Conservation (phyloP, 2,888 invertebrate species). For the Amorpha juglandis region DNA sequence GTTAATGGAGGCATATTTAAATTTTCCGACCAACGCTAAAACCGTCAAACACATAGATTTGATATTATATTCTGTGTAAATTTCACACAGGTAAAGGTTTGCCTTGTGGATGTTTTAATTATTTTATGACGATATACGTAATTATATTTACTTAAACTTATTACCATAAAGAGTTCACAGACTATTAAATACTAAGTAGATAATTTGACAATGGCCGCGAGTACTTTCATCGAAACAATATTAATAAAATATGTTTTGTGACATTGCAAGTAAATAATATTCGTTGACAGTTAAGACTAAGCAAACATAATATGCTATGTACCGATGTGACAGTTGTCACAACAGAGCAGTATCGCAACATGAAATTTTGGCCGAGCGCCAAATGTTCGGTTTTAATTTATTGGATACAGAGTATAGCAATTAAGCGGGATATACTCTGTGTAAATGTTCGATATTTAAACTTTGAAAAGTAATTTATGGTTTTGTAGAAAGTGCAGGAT, state of each 20-base stretch:
- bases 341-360: background rate
- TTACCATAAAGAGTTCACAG: background rate
- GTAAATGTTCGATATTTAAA: slow-evolving; percentile 1
- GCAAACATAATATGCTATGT: slow-evolving; percentile 22
- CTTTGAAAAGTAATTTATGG: background rate
- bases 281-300: slow-evolving; percentile 10
- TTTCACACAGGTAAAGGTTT: too few species aligned
- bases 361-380: slow-evolving; percentile 11
- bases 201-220: background rate
- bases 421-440: background rate
- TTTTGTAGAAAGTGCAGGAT: background rate
- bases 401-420: slow-evolving; percentile 5
- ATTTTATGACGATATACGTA: too few species aligned
- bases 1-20: too few species aligned
- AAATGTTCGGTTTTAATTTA: slow-evolving; percentile 20
- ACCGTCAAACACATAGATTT: too few species aligned
- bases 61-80: too few species aligned
- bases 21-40: too few species aligned
- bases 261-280: background rate
- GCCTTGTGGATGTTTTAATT: too few species aligned
- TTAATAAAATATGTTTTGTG: background rate
- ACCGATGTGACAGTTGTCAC: slow-evolving; percentile 19
- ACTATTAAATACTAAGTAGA: background rate
- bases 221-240: background rate
- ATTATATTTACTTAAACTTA: background rate